Evolutionary conservation across 2,113 vertebrate genomes (phyloP).

Genomic region (Garra rufa): DNA sequence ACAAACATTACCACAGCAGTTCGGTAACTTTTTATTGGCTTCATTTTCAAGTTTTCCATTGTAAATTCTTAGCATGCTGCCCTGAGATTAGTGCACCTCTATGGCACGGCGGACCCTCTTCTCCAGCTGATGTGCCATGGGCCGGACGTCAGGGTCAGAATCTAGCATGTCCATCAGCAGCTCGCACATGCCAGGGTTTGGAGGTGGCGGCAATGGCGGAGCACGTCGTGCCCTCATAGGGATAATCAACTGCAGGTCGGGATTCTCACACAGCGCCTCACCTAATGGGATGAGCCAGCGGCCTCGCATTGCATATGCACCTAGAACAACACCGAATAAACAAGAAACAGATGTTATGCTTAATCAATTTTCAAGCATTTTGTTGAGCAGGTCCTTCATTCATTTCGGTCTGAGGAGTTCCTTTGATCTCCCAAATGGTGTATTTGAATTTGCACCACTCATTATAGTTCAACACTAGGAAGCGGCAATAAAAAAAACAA

Average conservation of each 20-base stretch:
- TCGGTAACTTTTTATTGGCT: neutral
- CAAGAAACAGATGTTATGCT: constrained; percentile 7
- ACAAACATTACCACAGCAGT: neutral
- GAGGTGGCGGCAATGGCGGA: constrained; percentile 76
- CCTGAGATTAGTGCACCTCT: constrained; percentile 51
- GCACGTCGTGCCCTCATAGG: constrained; percentile 90
- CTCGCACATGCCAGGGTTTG: constrained; percentile 82
- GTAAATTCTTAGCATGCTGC: neutral
- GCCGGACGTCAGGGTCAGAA: constrained; percentile 89
- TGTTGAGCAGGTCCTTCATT: constrained; percentile 1
- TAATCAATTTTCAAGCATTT: constrained; percentile 14
- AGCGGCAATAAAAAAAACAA: neutral
- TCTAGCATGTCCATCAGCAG: constrained; percentile 95
- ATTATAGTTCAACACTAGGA: neutral
- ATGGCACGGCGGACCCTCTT: constrained; percentile 84
- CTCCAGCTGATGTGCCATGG: constrained; percentile 89
- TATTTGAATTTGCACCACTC: neutral
- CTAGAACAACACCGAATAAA: constrained; percentile 53
- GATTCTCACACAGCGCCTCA: constrained; percentile 93
- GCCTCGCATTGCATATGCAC: constrained; percentile 86
- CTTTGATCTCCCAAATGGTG: constrained; percentile 12
- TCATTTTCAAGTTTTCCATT: neutral
- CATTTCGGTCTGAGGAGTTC: neutral
- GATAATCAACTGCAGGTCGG: constrained; percentile 92
- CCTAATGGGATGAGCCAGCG: constrained; percentile 92